A percentile compares a stretch with the other conserved stretches of the same genome.
Conservation (phyloP, 2,888 invertebrate genomes). For the Lamellibrachia satsuma region DNA sequence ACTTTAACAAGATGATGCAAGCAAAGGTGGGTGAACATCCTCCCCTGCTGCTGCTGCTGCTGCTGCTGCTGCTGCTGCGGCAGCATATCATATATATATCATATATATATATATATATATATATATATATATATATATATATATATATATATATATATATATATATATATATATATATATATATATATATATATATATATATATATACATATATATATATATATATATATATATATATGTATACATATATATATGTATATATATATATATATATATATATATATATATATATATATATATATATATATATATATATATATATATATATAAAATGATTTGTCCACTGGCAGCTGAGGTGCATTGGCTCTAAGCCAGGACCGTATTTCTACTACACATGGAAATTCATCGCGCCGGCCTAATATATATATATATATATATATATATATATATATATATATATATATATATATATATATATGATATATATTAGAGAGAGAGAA, state of each 20-base stretch:
- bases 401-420: neutral
- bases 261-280: too few species aligned
- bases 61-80: neutral
- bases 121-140: neutral
- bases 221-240: too few species aligned
- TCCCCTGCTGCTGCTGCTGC: neutral
- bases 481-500: too few species aligned
- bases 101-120: too few species aligned
- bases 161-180: slow-evolving; percentile 25
- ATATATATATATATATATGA: slow-evolving; percentile 30
- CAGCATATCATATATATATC: too few species aligned
- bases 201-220: too few species aligned
- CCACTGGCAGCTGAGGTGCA: neutral
- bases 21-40: neutral
- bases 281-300: too few species aligned
- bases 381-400: neutral
- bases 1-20: slow-evolving; percentile 48
- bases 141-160: slow-evolving; percentile 27
- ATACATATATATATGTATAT: too few species aligned
- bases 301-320: too few species aligned
- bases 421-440: slow-evolving; percentile 24
- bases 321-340: neutral
- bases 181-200: slow-evolving; percentile 22
- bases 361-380: neutral
- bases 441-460: slow-evolving; percentile 32